A percentile compares a stretch with the other conserved stretches of the same genome.
Conservation (phyloP, 2,113 vertebrate genomes). For the Galbula dea region DNA sequence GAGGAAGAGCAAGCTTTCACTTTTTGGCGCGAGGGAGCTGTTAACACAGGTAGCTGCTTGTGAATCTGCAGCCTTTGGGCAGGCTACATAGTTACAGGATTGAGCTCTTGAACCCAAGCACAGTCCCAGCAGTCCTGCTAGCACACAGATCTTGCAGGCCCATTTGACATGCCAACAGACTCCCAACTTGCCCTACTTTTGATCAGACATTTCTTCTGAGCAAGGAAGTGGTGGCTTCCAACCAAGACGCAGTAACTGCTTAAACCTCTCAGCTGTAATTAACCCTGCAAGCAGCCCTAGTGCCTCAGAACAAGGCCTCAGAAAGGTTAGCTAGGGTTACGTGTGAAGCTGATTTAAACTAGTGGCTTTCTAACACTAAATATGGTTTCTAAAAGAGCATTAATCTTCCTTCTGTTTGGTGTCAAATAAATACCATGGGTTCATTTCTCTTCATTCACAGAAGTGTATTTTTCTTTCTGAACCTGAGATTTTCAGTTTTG, state of each 20-base stretch:
- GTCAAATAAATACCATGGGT: neutral
- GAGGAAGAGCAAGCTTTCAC: neutral
- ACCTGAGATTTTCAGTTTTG: neutral
- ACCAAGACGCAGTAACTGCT: neutral
- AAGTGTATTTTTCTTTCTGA: neutral
- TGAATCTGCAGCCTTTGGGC: neutral
- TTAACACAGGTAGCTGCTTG: neutral
- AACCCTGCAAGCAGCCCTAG: neutral
- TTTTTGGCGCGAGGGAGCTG: neutral
- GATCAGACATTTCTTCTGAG: neutral
- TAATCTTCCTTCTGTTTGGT: neutral
- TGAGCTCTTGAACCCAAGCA: neutral
- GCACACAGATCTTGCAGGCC: neutral
- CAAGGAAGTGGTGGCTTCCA: neutral
- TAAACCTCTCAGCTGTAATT: neutral
- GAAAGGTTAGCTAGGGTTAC: neutral
- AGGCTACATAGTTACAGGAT: fast-evolving
- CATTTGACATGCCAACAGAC: neutral
- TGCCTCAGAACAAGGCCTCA: neutral
- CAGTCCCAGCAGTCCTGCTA: neutral
- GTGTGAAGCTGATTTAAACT: neutral
- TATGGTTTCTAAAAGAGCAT: neutral
- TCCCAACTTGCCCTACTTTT: neutral
- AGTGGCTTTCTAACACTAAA: neutral
- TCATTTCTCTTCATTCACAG: neutral